These are phyloP conservation scores for Danio aesculapii DNA, from an alignment of 2,797 vertebrate genomes.

Conservation along the genomic window DNA sequence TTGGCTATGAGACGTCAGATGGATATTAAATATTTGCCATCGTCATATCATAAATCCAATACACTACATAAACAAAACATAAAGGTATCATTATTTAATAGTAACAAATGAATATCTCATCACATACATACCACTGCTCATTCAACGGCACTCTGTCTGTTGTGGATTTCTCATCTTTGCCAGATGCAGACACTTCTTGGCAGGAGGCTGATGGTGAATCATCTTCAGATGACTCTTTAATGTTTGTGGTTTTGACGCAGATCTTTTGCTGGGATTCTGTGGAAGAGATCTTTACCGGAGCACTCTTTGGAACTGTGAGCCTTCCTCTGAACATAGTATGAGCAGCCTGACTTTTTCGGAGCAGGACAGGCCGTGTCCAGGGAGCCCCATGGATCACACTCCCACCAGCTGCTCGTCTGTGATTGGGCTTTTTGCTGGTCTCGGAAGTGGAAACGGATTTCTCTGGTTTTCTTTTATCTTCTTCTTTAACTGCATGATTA, in stretches of 20 bases:
- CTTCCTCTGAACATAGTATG: neutral
- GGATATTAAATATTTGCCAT: too few relatives aligned
- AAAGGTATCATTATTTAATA: too few relatives aligned
- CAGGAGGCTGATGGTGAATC: neutral
- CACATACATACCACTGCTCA: slow-evolving; percentile 3
- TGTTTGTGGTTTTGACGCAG: neutral
- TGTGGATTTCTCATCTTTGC: neutral
- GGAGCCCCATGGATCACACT: neutral
- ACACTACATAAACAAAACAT: too few relatives aligned
- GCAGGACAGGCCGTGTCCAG: neutral
- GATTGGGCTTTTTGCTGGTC: neutral
- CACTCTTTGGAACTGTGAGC: neutral
- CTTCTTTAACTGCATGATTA: slow-evolving; percentile 9
- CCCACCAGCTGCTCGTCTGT: neutral
- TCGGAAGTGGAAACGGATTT: neutral
- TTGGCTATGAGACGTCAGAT: too few relatives aligned
- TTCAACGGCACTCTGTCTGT: neutral
- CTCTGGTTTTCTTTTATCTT: slow-evolving; percentile 8
- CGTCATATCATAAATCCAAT: too few relatives aligned
- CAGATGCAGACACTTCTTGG: neutral
- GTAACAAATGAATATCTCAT: neutral
- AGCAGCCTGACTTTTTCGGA: neutral
- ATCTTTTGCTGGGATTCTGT: slow-evolving; percentile 1
- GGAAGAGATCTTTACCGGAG: neutral
- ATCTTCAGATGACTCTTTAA: neutral